A percentile compares a stretch with the other conserved stretches of the same genome.
Conservation (phyloP, 2,888 invertebrate species). For the Drosophila mimica region DNA sequence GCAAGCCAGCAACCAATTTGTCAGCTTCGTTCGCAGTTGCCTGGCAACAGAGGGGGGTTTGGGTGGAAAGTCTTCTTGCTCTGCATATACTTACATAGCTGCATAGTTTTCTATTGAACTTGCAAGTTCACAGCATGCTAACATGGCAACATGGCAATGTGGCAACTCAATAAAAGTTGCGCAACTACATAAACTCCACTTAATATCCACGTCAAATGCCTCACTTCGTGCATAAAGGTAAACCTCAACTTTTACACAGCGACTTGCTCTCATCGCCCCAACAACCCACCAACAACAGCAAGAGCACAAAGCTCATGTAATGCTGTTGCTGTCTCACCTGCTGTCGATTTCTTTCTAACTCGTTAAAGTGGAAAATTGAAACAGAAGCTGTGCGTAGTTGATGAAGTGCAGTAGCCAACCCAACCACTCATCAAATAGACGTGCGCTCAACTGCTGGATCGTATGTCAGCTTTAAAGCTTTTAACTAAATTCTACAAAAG, state of each 20-base stretch:
- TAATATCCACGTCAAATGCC: slow-evolving; percentile 62
- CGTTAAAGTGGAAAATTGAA: slow-evolving; percentile 68
- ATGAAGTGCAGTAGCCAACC: slow-evolving; percentile 33
- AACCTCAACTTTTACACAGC: slow-evolving; percentile 34
- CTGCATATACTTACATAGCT: slow-evolving; percentile 17
- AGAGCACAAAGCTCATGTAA: slow-evolving; percentile 2
- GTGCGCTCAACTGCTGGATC: slow-evolving; percentile 17
- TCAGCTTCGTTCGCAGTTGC: slow-evolving; percentile 24
- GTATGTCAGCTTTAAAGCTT: slow-evolving; percentile 14
- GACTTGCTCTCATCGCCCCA: slow-evolving; percentile 5
- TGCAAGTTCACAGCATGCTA: slow-evolving; percentile 18
- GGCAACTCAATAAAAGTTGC: slow-evolving; percentile 60
- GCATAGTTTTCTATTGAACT: slow-evolving; percentile 27
- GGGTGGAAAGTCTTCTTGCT: not conserved
- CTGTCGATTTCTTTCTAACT: slow-evolving; percentile 41
- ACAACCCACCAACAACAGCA: slow-evolving; percentile 7
- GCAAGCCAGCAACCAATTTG: slow-evolving; percentile 25
- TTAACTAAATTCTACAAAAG: not conserved
- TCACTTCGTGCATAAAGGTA: slow-evolving; percentile 60
- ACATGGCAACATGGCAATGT: slow-evolving; percentile 3
- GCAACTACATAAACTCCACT: slow-evolving; percentile 63
- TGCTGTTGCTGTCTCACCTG: slow-evolving; percentile 16
- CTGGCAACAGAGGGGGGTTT: slow-evolving; percentile 5
- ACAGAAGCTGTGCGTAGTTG: slow-evolving; percentile 50
- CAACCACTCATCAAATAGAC: not conserved